Evolutionary conservation across 2,113 vertebrate genomes (phyloP).

Genomic region (Butorides virescens): DNA sequence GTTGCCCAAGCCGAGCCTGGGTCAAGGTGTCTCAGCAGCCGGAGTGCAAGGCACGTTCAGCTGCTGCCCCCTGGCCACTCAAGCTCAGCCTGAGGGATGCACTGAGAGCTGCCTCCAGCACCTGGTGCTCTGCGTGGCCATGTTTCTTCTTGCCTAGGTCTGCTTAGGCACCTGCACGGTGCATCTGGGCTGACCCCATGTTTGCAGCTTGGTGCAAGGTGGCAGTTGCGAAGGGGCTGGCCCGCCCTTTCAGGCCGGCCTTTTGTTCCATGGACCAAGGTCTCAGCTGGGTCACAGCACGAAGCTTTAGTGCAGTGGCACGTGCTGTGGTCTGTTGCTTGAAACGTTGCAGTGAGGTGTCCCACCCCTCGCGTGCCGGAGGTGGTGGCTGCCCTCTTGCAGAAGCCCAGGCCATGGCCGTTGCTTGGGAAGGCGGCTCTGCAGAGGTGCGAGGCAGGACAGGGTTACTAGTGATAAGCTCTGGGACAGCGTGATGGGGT

Average conservation of each 20-base stretch:
- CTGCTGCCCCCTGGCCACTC: not conserved
- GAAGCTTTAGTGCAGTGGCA: not conserved
- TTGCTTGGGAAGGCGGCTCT: not conserved
- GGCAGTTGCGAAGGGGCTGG: not conserved
- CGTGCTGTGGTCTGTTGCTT: not conserved
- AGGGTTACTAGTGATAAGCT: not conserved
- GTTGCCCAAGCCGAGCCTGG: not conserved
- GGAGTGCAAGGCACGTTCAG: not conserved
- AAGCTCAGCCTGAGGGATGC: not conserved
- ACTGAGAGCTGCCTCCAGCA: not conserved
- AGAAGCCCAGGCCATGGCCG: not conserved
- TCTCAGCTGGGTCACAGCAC: not conserved
- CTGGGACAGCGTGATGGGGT: not conserved
- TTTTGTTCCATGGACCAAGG: not conserved
- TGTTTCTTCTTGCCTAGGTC: not conserved
- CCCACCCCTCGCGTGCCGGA: not conserved
- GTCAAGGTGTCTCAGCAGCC: not conserved
- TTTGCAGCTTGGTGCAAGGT: not conserved
- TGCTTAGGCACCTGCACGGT: not conserved
- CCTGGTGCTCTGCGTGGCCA: rapidly evolving
- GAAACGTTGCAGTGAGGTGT: not conserved
- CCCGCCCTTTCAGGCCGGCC: not conserved
- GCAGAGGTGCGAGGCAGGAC: not conserved
- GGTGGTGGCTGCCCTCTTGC: not conserved
- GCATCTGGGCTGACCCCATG: no score